These are phyloP conservation scores for Phaedon cochleariae DNA, from an alignment of 2,888 invertebrate species.

Conservation along the genomic window DNA sequence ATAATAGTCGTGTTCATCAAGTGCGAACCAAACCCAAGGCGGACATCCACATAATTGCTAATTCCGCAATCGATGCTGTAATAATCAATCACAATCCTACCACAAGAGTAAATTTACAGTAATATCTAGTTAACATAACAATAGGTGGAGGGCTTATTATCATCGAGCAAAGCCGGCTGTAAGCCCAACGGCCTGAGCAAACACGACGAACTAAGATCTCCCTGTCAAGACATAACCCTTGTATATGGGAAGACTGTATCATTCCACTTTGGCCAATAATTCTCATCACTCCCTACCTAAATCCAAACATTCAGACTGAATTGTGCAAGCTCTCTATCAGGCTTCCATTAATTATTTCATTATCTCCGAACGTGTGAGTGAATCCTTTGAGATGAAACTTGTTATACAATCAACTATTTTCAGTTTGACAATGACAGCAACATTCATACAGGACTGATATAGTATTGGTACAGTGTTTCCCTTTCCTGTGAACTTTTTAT, in stretches of 20 bases:
- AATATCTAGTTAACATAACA: slow-evolving; percentile 47
- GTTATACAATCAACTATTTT: too few relatives aligned
- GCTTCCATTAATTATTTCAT: slow-evolving; percentile 33
- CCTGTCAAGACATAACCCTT: slow-evolving; percentile 43
- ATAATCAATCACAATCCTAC: slow-evolving; percentile 45
- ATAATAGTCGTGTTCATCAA: not conserved
- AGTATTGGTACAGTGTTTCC: too few relatives aligned
- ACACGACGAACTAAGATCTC: slow-evolving; percentile 48
- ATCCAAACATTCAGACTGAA: slow-evolving; percentile 33
- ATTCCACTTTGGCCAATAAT: slow-evolving; percentile 39
- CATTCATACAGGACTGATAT: too few relatives aligned
- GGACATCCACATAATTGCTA: slow-evolving; percentile 21
- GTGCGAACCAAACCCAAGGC: not conserved
- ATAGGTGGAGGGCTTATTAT: slow-evolving; percentile 44
- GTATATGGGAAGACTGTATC: slow-evolving; percentile 36
- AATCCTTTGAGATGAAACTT: too few relatives aligned
- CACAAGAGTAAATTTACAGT: slow-evolving; percentile 40
- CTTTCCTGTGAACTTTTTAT: too few relatives aligned
- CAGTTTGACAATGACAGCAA: too few relatives aligned
- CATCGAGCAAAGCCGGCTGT: slow-evolving; percentile 42
- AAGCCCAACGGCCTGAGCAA: slow-evolving; percentile 51
- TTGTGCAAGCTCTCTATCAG: slow-evolving; percentile 20
- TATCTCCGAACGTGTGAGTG: not conserved
- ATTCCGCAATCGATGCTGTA: slow-evolving; percentile 36
- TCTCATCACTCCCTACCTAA: slow-evolving; percentile 34